A percentile compares a stretch with the other conserved stretches of the same genome.
Evolutionary conservation across 2,888 invertebrate genomes (phyloP).

Genomic region (Frankliniella intonsa): DNA sequence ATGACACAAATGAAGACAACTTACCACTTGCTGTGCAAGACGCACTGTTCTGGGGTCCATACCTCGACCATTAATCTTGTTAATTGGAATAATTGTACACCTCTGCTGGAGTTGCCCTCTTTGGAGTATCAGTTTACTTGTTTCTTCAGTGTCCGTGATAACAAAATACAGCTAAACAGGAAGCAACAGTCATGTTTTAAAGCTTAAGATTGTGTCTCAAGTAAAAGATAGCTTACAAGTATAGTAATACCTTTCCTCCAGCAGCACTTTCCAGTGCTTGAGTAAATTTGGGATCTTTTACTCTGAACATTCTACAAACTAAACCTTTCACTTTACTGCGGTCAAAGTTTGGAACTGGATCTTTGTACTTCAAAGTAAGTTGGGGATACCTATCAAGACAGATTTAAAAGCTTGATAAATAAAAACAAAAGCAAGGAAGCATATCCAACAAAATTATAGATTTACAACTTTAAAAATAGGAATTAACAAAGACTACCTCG

Average conservation of each 20-base stretch:
- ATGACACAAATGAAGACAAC: constrained; percentile 38
- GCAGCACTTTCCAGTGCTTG: constrained; percentile 82
- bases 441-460: not conserved
- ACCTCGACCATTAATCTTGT: constrained; percentile 63
- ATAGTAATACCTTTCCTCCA: constrained; percentile 64
- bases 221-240: constrained; percentile 10
- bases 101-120: constrained; percentile 72
- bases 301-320: constrained; percentile 70
- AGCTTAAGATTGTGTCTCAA: not conserved
- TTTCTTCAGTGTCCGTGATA: constrained; percentile 79
- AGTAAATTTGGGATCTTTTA: constrained; percentile 64
- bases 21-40: constrained; percentile 65
- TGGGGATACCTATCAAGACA: constrained; percentile 48
- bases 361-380: constrained; percentile 65
- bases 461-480: too few relatives aligned
- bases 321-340: constrained; percentile 65
- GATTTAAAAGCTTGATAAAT: not conserved
- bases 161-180: constrained; percentile 75
- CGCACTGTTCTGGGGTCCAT: constrained; percentile 58
- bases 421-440: not conserved
- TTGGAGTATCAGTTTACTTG: constrained; percentile 79
- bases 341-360: constrained; percentile 73
- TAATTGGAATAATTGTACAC: constrained; percentile 85
- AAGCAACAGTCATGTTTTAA: constrained; percentile 29
- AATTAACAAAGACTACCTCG: constrained; percentile 33